phyloP scores from a whole-genome alignment of 30 jellyfish, hydroid and myxozoan genomes.

The Aurelia aurita region DNA sequence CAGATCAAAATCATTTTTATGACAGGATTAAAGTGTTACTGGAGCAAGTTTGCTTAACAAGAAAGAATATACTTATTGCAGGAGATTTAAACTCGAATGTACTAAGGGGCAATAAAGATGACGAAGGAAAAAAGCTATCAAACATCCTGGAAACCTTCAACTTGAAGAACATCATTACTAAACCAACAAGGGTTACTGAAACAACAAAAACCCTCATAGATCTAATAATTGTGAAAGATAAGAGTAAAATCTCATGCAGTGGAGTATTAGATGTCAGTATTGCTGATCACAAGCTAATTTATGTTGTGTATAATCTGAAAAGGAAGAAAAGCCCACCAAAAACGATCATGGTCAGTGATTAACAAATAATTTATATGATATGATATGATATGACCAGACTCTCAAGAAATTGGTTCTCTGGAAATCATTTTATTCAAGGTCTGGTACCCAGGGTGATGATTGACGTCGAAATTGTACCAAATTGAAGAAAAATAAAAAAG shows the following conservation, averaged over 20 bases:
- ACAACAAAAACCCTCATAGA: slow-evolving; percentile 1
- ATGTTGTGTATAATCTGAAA: neutral
- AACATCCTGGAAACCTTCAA: neutral
- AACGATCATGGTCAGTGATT: neutral
- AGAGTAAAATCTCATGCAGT: neutral
- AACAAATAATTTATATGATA: no score
- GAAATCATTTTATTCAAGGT: no score
- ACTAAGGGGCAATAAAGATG: slow-evolving; percentile 3
- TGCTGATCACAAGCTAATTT: slow-evolving; percentile 8
- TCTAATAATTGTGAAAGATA: slow-evolving; percentile 7
- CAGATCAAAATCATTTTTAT: neutral
- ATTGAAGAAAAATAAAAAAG: no score
- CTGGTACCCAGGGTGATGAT: no score
- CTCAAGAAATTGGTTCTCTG: no score
- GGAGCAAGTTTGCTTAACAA: slow-evolving; percentile 24
- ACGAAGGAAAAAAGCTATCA: slow-evolving; percentile 5
- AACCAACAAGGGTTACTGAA: slow-evolving; percentile 10
- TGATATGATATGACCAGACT: no score
- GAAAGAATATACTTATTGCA: slow-evolving; percentile 22
- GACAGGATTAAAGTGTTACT: slow-evolving; percentile 17
- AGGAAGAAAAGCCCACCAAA: slow-evolving; percentile 7
- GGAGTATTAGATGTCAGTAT: slow-evolving; percentile 8
- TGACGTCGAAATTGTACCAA: no score
- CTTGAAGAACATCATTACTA: neutral
- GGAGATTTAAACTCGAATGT: slow-evolving; percentile 18